Evolutionary conservation across 2,797 vertebrate species (phyloP).

Genomic region (Sebastiscus albofasciatus): DNA sequence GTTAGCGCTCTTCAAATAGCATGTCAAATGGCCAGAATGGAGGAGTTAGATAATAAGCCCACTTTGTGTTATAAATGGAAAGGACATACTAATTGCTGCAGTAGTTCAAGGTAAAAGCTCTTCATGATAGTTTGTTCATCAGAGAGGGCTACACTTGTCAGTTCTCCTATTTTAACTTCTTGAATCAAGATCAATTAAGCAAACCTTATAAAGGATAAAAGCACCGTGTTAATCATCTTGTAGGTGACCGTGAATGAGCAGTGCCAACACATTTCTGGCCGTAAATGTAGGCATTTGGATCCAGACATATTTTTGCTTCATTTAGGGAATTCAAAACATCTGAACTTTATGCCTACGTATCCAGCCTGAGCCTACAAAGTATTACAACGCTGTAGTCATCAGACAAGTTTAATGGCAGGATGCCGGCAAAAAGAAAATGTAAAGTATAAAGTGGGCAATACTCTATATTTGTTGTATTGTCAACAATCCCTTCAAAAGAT

Average conservation of each 20-base stretch:
- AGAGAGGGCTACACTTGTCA: neutral
- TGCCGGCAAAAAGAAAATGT: neutral
- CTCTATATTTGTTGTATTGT: neutral
- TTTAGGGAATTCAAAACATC: neutral
- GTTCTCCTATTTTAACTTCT: neutral
- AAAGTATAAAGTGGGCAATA: neutral
- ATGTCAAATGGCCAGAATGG: conserved; percentile 51
- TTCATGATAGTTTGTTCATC: conserved; percentile 8
- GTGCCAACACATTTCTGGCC: neutral
- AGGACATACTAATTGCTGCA: conserved; percentile 43
- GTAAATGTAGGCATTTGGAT: neutral
- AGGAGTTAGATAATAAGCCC: conserved; percentile 60
- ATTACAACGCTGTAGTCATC: neutral
- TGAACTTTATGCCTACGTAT: neutral
- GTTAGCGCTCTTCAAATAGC: conserved; percentile 38
- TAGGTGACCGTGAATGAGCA: neutral
- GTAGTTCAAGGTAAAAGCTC: conserved; percentile 43
- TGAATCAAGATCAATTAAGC: neutral
- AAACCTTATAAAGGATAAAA: neutral
- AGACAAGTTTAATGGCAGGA: neutral
- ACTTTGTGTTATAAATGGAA: conserved; percentile 50
- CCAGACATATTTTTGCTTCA: neutral
- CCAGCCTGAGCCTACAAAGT: neutral
- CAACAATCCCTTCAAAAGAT: neutral
- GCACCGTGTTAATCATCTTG: neutral